A percentile compares a stretch with the other conserved stretches of the same genome.
These are phyloP conservation scores for Procambarus clarkii DNA, from an alignment of 1,140 invertebrate species.

Conservation along the genomic window DNA sequence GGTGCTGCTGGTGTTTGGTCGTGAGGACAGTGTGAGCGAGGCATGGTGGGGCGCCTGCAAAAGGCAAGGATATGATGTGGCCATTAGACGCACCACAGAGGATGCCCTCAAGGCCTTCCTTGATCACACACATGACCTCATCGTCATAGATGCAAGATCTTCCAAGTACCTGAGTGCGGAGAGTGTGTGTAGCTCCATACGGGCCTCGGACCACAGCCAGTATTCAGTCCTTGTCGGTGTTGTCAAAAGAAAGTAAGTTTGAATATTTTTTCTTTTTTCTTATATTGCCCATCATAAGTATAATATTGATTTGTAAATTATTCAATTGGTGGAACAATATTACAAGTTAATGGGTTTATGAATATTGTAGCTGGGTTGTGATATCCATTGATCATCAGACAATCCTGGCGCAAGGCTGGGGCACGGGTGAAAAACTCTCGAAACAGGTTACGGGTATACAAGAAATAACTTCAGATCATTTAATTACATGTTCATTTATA, in stretches of 20 bases:
- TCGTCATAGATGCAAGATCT: conserved; percentile 40
- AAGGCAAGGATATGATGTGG: conserved; percentile 16
- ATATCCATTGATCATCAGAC: too few species aligned
- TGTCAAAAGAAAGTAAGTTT: conserved; percentile 69
- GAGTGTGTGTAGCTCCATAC: conserved; percentile 4
- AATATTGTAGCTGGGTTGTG: too few species aligned
- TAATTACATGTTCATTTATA: too few species aligned
- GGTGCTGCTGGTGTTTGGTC: conserved; percentile 43
- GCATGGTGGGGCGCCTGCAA: conserved; percentile 29
- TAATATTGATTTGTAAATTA: too few species aligned
- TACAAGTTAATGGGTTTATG: too few species aligned
- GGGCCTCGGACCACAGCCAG: conserved; percentile 19
- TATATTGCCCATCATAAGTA: neutral
- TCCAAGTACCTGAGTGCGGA: conserved; percentile 19
- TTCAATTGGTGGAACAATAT: too few species aligned
- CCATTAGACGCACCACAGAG: neutral
- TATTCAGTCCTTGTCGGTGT: conserved; percentile 66
- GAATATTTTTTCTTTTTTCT: neutral
- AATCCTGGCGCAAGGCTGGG: too few species aligned
- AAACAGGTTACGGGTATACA: too few species aligned
- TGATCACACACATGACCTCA: conserved; percentile 27
- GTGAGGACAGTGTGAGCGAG: conserved; percentile 22
- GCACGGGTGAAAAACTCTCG: too few species aligned
- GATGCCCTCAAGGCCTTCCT: conserved; percentile 16
- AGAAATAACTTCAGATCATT: too few species aligned